Base-by-base conservation (phyloP, 1,140 invertebrate genomes). In the Diplogasteroides magnus region DNA sequence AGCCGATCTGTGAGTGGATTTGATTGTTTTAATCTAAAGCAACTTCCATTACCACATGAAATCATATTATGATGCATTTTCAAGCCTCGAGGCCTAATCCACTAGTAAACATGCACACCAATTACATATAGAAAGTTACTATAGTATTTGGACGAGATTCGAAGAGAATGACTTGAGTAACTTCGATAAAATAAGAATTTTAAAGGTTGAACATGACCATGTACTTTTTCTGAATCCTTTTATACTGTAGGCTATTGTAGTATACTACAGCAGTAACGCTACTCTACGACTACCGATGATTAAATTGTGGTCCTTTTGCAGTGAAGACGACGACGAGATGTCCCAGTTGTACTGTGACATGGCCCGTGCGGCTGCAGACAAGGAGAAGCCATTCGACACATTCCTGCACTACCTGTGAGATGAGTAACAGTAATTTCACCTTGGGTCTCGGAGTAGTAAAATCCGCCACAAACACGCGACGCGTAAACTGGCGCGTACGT, bases 381-480 rank as follows among this genome's bases (percentile, higher is more conserved):
- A 48, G 6, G 19, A 6, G 37, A 48, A 48, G 6, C 19, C 55
- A 27, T 76, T 76, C 56, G 75, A 76, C 61, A 76, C 55, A 25
- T 76, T 78, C 66, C 28, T 76, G 14, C 61, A 77, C 31, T 76
- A 76, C 61, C 56, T 76, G 75, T 75, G 65, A 72, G 76, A 67
- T 57, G 11, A 31, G 26, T 31, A 61, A 61, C 14, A 61, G 14
- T 15, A 15, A 15, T 61, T 61, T 32, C n/a, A 59, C 59, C 61
- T 31, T 69, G 1, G 6, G 14, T 26, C 55, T 73, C 15, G 2
- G 15, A 48, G 27, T 32, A 11, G 28, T 6, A n/a, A n/a, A n/a
- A n/a, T n/a, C n/a, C n/a, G n/a, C n/a, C n/a, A n/a, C n/a, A n/a
- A n/a, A n/a, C n/a, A n/a, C n/a, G n/a, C n/a, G n/a, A n/a, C n/a